Percentiles rank a stretch among this genome's conserved stretches.
Conservation (phyloP, 64 coral and sea anemone genomes). For the Trachythela sp. region DNA sequence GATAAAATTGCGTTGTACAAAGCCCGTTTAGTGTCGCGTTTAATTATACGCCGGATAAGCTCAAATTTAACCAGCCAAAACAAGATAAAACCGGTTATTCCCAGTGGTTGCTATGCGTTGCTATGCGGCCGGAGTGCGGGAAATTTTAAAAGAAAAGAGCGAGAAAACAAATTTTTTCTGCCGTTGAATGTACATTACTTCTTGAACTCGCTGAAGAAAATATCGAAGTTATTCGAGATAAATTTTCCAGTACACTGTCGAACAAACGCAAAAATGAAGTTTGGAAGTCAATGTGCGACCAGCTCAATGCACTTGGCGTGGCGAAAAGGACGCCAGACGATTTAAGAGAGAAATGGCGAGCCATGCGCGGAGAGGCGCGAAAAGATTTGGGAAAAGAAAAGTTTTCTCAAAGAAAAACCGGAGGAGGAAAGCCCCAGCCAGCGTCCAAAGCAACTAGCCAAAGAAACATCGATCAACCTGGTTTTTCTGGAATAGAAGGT, state of each 20-base stretch:
- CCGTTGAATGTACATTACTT: no score
- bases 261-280: not conserved
- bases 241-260: no score
- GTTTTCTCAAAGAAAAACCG: not conserved
- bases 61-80: not conserved
- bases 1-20: no score
- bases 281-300: not conserved
- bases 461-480: not conserved
- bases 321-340: constrained; percentile 5
- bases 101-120: no score
- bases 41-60: not conserved
- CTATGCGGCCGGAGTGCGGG: not conserved
- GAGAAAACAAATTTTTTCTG: not conserved
- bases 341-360: constrained; percentile 1
- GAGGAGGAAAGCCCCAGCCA: not conserved
- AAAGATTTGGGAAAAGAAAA: constrained; percentile 1
- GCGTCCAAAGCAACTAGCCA: not conserved
- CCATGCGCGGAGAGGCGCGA: not conserved
- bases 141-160: not conserved
- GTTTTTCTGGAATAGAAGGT: not conserved
- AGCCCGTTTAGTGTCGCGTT: not conserved
- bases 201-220: no score
- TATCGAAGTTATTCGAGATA: no score
- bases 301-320: not conserved
- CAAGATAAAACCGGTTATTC: not conserved